Percentiles rank a stretch among this genome's conserved stretches.
Conservation (phyloP, 2,113 vertebrate species). For the Tenrec ecaudatus region DNA sequence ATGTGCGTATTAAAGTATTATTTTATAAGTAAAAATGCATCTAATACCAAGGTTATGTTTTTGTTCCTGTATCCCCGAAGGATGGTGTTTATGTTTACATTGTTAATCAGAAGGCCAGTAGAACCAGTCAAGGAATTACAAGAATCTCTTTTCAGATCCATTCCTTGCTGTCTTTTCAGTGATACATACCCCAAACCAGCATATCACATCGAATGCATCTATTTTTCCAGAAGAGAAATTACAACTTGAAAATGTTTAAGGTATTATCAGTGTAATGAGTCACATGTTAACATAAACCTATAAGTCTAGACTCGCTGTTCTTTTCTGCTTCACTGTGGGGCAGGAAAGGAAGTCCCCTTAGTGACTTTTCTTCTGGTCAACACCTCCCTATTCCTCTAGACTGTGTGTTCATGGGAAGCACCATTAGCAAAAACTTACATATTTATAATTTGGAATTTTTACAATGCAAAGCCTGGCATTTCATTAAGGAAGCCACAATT, state of each 20-base stretch:
- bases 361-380: constrained; percentile 25
- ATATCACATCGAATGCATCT: background rate
- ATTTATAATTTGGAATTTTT: constrained; percentile 49
- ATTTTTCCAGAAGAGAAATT: constrained; percentile 32
- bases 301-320: background rate
- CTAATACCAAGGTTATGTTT: constrained; percentile 47
- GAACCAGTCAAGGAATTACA: constrained; percentile 54
- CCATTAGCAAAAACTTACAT: constrained; percentile 60
- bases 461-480: constrained; percentile 56
- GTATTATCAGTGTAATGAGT: constrained; percentile 34
- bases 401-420: constrained; percentile 34
- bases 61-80: constrained; percentile 32
- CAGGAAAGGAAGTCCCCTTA: constrained; percentile 34
- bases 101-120: constrained; percentile 33
- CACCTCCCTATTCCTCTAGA: background rate
- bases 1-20: background rate
- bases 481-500: constrained; percentile 63
- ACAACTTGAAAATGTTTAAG: background rate
- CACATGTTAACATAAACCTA: constrained; percentile 12
- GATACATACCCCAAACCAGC: background rate
- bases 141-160: constrained; percentile 42
- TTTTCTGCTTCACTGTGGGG: constrained; percentile 30
- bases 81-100: constrained; percentile 57
- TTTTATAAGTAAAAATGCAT: constrained; percentile 43
- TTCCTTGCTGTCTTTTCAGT: constrained; percentile 22